A percentile compares a stretch with the other conserved stretches of the same genome.
Evolutionary conservation across 35 echinoderm and acorn worm species (phyloP).

Genomic region (Strongylocentrotus purpuratus): DNA sequence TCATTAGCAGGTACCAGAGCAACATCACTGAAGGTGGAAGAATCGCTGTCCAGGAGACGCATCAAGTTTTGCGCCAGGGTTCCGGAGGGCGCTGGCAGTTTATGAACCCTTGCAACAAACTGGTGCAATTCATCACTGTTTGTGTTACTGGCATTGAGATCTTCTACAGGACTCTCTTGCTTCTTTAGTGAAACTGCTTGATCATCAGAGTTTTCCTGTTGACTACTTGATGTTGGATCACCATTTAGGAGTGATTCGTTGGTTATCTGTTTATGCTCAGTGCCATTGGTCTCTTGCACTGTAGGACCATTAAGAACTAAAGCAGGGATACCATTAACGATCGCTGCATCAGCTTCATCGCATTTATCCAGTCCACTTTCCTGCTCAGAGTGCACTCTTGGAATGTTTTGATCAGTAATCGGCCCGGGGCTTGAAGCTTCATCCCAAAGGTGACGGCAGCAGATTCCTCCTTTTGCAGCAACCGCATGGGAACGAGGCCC

Average conservation of each 20-base stretch:
- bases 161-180: background rate
- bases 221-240: background rate
- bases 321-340: background rate
- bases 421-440: background rate
- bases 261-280: background rate
- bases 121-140: background rate
- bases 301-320: background rate
- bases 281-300: background rate
- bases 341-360: background rate
- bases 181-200: background rate
- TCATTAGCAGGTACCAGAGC: background rate
- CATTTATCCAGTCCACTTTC: background rate
- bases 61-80: background rate
- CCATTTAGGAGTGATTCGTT: background rate
- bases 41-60: background rate
- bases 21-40: background rate
- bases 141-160: background rate
- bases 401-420: background rate
- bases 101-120: background rate
- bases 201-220: background rate
- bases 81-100: background rate
- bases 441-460: background rate
- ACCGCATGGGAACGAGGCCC: background rate
- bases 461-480: background rate
- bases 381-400: background rate